Evolutionary conservation across 2,888 invertebrate genomes (phyloP).

Genomic region (Heteromyza rotundicornis): DNA sequence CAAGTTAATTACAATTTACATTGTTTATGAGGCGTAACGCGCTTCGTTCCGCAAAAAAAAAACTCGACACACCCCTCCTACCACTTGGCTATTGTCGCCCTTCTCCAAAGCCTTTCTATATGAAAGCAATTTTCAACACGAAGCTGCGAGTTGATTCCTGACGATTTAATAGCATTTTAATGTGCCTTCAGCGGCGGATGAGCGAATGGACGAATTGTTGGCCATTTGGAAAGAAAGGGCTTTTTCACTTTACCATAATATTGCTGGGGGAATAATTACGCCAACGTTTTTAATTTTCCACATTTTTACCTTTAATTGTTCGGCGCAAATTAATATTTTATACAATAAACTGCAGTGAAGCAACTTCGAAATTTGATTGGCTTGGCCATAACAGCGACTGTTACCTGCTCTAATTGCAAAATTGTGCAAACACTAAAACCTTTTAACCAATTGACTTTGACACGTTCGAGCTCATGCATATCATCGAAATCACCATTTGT

Average conservation of each 20-base stretch:
- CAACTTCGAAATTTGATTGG: background rate
- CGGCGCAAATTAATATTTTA: background rate
- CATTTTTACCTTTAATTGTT: background rate
- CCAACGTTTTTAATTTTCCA: background rate
- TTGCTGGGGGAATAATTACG: background rate
- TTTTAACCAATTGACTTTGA: no score
- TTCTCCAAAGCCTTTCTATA: background rate
- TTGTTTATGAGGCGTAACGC: constrained; percentile 38
- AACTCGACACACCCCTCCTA: background rate
- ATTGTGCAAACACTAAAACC: no score
- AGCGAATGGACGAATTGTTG: background rate
- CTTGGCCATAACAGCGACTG: no score
- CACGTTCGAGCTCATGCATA: no score
- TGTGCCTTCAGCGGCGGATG: background rate
- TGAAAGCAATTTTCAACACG: background rate
- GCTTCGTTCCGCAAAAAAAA: no score
- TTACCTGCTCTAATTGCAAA: no score
- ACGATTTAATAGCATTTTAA: background rate
- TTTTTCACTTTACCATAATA: background rate
- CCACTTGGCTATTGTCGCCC: no score
- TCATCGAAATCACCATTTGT: no score
- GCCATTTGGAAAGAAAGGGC: background rate
- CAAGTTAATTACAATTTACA: constrained; percentile 52
- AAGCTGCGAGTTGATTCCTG: background rate
- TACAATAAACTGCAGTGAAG: background rate